Base-by-base conservation (phyloP, 2,888 invertebrate species). In the Pseudanteris insignis region DNA sequence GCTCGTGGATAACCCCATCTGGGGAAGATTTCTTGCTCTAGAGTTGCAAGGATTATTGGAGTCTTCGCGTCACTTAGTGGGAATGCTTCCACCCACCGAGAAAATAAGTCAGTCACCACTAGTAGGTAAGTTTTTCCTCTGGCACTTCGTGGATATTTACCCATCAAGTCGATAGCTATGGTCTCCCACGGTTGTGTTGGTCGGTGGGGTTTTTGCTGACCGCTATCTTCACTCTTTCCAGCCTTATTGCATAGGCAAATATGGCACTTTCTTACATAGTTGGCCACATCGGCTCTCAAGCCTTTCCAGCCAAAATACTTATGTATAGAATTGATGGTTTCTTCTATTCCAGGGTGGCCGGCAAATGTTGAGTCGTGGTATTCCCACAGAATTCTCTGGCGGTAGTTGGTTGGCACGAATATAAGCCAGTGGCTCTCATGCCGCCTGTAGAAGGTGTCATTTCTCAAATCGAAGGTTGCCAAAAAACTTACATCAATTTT, bases 151-250 rank as follows among this genome's bases (percentile, higher is more conserved):
- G 59, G 59, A 24, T 64, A 64, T 0, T 62, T 62, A 3, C 62
- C 59, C 59, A 63, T 62, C 1, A 59, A 21, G 26, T 64, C 62
- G 2, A 59, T 12, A 0, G 62, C 46, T 1, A 50, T 12, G 1
- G 26, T 55, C 8, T n/a, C n/a, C n/a, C n/a, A n/a, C n/a, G n/a
- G n/a, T n/a, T n/a, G n/a, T n/a, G n/a, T n/a, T n/a, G n/a, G 12
- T 5, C 5, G 11, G 9, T n/a, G 26, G 4, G 26, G 26, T n/a
- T 9, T 26, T 26, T 26, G 26, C n/a, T 5, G 26, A 8, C 2
- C 9, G 10, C 2, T 8, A 3, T 11, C 8, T 5, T 4, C 10
- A 2, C 2, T 11, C 3, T 30, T 30, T 2, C 12, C 11, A 5
- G 30, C 8, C 11, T 30, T 30, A 8, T 8, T n/a, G 26, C n/a